phyloP scores from a whole-genome alignment of 2,113 vertebrate genomes.

The Haemorhous mexicanus region DNA sequence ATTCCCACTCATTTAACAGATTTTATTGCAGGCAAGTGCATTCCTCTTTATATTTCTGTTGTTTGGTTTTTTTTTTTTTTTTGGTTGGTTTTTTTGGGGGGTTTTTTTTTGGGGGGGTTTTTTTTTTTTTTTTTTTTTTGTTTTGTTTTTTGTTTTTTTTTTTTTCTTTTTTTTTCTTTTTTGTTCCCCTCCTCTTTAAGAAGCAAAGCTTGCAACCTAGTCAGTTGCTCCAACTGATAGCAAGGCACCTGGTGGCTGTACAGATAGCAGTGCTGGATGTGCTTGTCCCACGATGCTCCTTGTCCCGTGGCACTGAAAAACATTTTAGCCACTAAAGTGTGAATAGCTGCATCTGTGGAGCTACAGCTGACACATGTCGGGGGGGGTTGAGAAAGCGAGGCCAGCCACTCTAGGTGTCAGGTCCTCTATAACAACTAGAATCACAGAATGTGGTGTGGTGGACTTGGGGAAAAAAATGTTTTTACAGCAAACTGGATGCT shows the following conservation, averaged over 20 bases:
- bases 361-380: fast-evolving
- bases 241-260: fast-evolving
- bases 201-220: not conserved
- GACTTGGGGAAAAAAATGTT: not conserved
- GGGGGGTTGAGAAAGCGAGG: fast-evolving
- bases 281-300: not conserved
- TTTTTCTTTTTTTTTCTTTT: no score
- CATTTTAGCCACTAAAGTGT: not conserved
- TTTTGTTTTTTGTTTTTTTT: not conserved
- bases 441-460: not conserved
- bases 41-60: not conserved
- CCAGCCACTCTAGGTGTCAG: not conserved
- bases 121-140: no score
- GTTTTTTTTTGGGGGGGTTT: not conserved
- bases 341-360: fast-evolving
- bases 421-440: not conserved
- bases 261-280: not conserved
- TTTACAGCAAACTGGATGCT: not conserved
- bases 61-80: no score
- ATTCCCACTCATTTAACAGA: not conserved
- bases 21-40: not conserved
- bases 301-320: fast-evolving
- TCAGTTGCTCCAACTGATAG: no score
- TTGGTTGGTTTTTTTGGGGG: not conserved
- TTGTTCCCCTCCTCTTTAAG: not conserved